phyloP scores from a whole-genome alignment of 2,888 invertebrate species.

The Epistrophella euchroma region DNA sequence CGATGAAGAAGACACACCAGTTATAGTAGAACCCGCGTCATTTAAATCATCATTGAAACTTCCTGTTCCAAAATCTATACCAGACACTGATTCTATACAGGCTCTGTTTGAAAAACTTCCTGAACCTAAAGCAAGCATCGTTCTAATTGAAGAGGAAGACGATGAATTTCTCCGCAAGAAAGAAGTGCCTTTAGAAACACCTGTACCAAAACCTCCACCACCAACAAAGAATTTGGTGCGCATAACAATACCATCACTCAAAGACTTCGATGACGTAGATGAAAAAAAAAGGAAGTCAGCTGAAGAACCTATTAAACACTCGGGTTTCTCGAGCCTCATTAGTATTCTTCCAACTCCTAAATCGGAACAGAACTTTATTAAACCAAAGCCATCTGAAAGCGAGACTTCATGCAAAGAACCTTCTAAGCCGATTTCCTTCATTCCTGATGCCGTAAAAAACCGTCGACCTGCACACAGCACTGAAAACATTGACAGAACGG shows the following conservation, averaged over 20 bases:
- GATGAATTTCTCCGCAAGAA: conserved; percentile 88
- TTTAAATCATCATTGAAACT: conserved; percentile 72
- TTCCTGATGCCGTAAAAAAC: conserved; percentile 83
- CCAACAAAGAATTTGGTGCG: conserved; percentile 85
- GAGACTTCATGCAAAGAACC: neutral
- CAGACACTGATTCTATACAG: conserved; percentile 68
- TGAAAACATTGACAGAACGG: conserved; percentile 79
- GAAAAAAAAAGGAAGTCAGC: conserved; percentile 78
- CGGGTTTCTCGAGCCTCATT: conserved; percentile 85
- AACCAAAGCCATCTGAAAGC: conserved; percentile 45
- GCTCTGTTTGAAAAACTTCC: conserved; percentile 81
- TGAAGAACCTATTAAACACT: neutral
- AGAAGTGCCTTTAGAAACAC: conserved; percentile 81
- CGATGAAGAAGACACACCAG: conserved; percentile 80
- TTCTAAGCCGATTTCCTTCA: conserved; percentile 77
- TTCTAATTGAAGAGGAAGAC: conserved; percentile 85
- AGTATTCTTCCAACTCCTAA: conserved; percentile 89
- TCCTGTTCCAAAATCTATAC: conserved; percentile 79
- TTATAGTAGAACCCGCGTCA: conserved; percentile 74
- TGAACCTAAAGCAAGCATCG: conserved; percentile 78
- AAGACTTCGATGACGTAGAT: conserved; percentile 84
- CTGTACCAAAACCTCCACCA: conserved; percentile 78
- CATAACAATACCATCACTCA: conserved; percentile 89
- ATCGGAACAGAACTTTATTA: conserved; percentile 80
- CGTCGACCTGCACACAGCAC: conserved; percentile 82